phyloP scores from a whole-genome alignment of 1,140 invertebrate species.

The Solen grandis region DNA sequence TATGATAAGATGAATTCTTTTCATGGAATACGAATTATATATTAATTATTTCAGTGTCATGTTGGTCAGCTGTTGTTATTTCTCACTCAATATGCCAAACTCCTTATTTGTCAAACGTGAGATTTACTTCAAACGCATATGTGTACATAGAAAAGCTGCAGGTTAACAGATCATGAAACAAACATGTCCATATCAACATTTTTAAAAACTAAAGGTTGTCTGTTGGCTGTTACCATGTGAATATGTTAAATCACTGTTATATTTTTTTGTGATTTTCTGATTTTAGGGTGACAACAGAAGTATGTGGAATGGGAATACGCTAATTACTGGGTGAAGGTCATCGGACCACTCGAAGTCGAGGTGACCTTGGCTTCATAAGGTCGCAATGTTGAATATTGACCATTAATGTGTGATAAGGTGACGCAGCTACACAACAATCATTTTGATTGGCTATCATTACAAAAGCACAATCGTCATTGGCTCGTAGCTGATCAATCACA shows the following conservation, averaged over 20 bases:
- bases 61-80: too few relatives aligned
- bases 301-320: slow-evolving; percentile 57
- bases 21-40: too few relatives aligned
- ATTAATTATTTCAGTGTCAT: too few relatives aligned
- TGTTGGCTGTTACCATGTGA: neutral
- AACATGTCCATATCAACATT: too few relatives aligned
- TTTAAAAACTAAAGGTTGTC: too few relatives aligned
- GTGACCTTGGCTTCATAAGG: too few relatives aligned
- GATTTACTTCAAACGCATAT: too few relatives aligned
- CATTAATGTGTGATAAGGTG: slow-evolving; percentile 53
- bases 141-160: too few relatives aligned
- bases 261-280: slow-evolving; percentile 34
- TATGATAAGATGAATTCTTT: too few relatives aligned
- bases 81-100: too few relatives aligned
- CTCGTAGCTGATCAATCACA: slow-evolving; percentile 56
- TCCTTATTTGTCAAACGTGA: too few relatives aligned
- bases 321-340: slow-evolving; percentile 9
- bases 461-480: slow-evolving; percentile 52
- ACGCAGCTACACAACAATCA: slow-evolving; percentile 49
- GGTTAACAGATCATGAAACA: too few relatives aligned
- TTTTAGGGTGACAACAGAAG: slow-evolving; percentile 56
- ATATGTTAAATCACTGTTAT: neutral
- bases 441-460: slow-evolving; percentile 52
- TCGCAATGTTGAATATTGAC: neutral
- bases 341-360: neutral